These are phyloP conservation scores for Dicrostonyx torquatus DNA, from an alignment of 2,797 vertebrate species.

Conservation along the genomic window DNA sequence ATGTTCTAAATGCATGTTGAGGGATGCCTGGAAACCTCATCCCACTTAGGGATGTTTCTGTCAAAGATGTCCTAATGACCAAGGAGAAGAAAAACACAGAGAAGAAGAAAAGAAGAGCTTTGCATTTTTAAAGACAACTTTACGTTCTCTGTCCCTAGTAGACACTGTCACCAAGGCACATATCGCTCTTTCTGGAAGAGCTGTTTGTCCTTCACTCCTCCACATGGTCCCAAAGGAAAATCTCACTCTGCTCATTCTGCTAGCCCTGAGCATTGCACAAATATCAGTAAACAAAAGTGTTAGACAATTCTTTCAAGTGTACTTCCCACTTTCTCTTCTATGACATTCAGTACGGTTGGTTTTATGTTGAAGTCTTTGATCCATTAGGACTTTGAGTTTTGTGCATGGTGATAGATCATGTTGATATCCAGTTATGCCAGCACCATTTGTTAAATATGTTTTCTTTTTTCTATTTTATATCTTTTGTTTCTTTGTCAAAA, in stretches of 20 bases:
- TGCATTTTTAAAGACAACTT: background rate
- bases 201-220: background rate
- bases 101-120: background rate
- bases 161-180: background rate
- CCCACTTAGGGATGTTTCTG: background rate
- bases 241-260: background rate
- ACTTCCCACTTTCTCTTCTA: too few relatives aligned
- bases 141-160: constrained; percentile 13
- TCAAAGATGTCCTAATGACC: constrained; percentile 31
- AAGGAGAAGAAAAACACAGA: background rate
- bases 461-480: too few relatives aligned
- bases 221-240: background rate
- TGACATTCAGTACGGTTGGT: too few relatives aligned
- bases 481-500: too few relatives aligned
- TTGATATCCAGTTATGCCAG: too few relatives aligned
- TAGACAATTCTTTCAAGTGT: too few relatives aligned
- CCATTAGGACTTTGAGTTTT: too few relatives aligned
- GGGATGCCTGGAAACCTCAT: background rate
- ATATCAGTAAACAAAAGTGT: background rate
- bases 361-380: too few relatives aligned
- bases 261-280: background rate
- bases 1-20: background rate
- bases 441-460: too few relatives aligned
- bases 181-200: background rate
- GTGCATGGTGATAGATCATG: too few relatives aligned